Base-by-base conservation (phyloP, 2,888 invertebrate species). In the Timema cristinae region DNA sequence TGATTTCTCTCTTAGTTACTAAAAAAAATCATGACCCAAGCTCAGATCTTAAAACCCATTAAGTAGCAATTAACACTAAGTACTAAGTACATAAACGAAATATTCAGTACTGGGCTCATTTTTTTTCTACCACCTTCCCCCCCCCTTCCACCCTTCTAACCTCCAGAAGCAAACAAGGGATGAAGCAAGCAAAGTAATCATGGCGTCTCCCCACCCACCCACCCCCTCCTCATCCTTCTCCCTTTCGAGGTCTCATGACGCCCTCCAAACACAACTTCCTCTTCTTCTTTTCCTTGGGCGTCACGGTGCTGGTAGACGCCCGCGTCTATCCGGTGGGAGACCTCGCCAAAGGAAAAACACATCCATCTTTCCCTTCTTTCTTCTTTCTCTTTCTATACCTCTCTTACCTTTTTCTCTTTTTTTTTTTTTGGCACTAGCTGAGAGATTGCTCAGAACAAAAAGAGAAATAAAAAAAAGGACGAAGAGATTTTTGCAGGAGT, bases 301-400 rank as follows among this genome's bases (percentile, higher is more conserved):
- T 71, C 71, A 68, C 71, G 71, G 63, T 47, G 63, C 63, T 47
- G 63, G 63, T 63, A 63, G 63, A 71, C 71, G 71, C 63, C 69
- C 69, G 59, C 71, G 56, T 71, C 71, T 71, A 68, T 68, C 71
- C 71, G 71, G 71, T 61, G 49, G 71, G 71, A 67, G 71, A 71
- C 67, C 63, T 69, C 32, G 63, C 63, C 63, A 63, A 48, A 49
- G 72, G 69, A 69, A 72, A 72, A 72, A 72, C 67, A 72, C 72
- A 72, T 72, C 72, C 72, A 72, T 72, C 72, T 72, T 72, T 70
- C 69, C 67, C 59, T 50, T 67, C 54, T 47, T 48, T 47, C 54
- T 7, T 54, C 59, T 11, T 32, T 32, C 6, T 13, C 13, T n/a
- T 49, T 49, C 68, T 13, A 47, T 32, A 32, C 52, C 68, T 54